phyloP scores from a whole-genome alignment of 1,140 invertebrate species.

The Heterodera schachtii region DNA sequence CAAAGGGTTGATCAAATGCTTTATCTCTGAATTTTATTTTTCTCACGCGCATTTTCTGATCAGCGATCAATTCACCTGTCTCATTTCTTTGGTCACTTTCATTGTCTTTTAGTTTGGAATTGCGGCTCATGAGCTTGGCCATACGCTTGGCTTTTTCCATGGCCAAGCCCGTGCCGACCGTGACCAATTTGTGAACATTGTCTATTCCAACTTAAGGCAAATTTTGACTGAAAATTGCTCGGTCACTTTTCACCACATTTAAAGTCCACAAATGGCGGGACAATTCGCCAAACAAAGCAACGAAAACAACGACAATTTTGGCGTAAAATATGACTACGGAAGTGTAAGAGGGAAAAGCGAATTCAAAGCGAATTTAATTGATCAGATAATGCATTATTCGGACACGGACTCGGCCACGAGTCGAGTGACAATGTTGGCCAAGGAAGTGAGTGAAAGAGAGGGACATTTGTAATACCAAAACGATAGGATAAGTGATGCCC shows the following conservation, averaged over 20 bases:
- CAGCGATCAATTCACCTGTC: too few species aligned
- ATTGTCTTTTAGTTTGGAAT: constrained; percentile 36
- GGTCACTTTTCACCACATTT: neutral
- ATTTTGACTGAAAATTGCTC: neutral
- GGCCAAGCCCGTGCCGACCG: constrained; percentile 28
- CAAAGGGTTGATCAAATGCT: too few species aligned
- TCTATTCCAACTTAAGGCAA: constrained; percentile 41
- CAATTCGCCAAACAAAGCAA: constrained; percentile 43
- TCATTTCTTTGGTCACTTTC: neutral
- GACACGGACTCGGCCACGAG: constrained; percentile 33
- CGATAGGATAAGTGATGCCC: too few species aligned
- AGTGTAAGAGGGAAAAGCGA: constrained; percentile 21
- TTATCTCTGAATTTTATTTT: too few species aligned
- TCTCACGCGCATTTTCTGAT: too few species aligned
- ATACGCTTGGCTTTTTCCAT: constrained; percentile 40
- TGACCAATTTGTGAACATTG: constrained; percentile 34
- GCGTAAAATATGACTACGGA: constrained; percentile 46
- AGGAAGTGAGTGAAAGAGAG: constrained; percentile 11
- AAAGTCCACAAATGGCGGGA: constrained; percentile 39
- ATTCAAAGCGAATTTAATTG: neutral
- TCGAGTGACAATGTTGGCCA: constrained; percentile 35
- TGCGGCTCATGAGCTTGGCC: constrained; percentile 35
- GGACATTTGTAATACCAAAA: too few species aligned
- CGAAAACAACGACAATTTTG: constrained; percentile 44
- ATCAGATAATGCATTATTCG: constrained; percentile 44